These are phyloP conservation scores for Cataglyphis livida DNA, from an alignment of 2,888 invertebrate genomes.

Conservation along the genomic window DNA sequence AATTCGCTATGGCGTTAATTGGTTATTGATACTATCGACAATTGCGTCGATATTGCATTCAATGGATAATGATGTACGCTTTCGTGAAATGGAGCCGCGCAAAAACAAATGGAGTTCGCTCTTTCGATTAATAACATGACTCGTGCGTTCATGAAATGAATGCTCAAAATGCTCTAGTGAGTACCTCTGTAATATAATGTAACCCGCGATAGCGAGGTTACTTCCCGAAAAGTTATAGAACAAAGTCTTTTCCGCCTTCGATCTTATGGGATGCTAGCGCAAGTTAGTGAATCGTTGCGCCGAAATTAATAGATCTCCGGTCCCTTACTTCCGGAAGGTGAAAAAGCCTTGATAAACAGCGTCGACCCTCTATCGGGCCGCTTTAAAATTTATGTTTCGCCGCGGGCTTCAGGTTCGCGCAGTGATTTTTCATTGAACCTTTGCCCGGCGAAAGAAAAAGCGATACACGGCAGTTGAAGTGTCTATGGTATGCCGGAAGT, in stretches of 20 bases:
- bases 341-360: conserved; percentile 82
- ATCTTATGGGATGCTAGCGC: conserved; percentile 66
- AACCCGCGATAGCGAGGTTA: background rate
- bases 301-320: conserved; percentile 75
- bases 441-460: conserved; percentile 63
- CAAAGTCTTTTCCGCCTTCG: conserved; percentile 39
- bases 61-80: background rate
- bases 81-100: background rate
- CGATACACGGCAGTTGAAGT: conserved; percentile 43
- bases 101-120: conserved; percentile 7
- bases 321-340: conserved; percentile 68
- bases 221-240: conserved; percentile 34
- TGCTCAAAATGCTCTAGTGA: background rate
- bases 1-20: conserved; percentile 17
- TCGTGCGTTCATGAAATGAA: background rate
- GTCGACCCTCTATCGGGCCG: conserved; percentile 69
- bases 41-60: background rate
- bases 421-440: conserved; percentile 80
- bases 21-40: conserved; percentile 21
- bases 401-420: conserved; percentile 72
- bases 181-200: background rate
- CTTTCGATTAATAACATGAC: background rate
- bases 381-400: conserved; percentile 80
- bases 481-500: conserved; percentile 37
- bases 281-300: conserved; percentile 73